phyloP scores from a whole-genome alignment of 2,113 vertebrate species.

The Lepus americanus region DNA sequence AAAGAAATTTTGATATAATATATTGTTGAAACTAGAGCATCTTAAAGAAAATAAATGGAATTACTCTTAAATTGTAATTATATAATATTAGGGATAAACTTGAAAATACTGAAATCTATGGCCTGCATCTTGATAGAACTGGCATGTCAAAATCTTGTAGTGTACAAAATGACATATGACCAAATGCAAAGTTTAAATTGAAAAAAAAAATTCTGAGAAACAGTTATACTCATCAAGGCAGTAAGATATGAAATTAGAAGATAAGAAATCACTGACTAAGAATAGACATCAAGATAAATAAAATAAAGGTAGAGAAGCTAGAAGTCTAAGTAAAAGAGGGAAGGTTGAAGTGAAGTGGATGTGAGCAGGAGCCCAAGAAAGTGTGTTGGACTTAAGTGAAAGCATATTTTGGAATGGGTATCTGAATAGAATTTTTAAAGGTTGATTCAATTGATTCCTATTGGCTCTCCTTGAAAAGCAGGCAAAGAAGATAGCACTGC shows the following conservation, averaged over 20 bases:
- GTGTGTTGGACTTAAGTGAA: background rate
- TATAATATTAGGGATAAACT: slow-evolving; percentile 17
- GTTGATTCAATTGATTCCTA: slow-evolving; percentile 24
- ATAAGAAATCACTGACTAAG: background rate
- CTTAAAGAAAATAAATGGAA: background rate
- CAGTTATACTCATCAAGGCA: slow-evolving; percentile 1
- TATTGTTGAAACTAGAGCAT: background rate
- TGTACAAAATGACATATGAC: background rate
- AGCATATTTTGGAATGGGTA: slow-evolving; percentile 49
- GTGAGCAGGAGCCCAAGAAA: background rate
- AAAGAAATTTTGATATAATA: slow-evolving; percentile 10
- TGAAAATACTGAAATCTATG: background rate
- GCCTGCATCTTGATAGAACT: background rate
- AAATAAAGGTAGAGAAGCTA: slow-evolving; percentile 24
- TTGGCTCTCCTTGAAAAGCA: slow-evolving; percentile 26
- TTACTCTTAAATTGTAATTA: slow-evolving; percentile 7
- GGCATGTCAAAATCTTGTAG: slow-evolving; percentile 5
- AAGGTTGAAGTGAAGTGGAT: background rate
- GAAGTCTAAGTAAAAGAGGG: slow-evolving; percentile 18
- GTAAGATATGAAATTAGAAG: slow-evolving; percentile 4
- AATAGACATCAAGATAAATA: background rate
- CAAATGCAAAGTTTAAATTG: background rate
- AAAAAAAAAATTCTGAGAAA: background rate
- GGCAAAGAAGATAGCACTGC: slow-evolving; percentile 59
- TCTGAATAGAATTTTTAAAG: slow-evolving; percentile 51